These are phyloP conservation scores for Synanthedon tipuliformis DNA, from an alignment of 2,888 invertebrate species.

Conservation along the genomic window DNA sequence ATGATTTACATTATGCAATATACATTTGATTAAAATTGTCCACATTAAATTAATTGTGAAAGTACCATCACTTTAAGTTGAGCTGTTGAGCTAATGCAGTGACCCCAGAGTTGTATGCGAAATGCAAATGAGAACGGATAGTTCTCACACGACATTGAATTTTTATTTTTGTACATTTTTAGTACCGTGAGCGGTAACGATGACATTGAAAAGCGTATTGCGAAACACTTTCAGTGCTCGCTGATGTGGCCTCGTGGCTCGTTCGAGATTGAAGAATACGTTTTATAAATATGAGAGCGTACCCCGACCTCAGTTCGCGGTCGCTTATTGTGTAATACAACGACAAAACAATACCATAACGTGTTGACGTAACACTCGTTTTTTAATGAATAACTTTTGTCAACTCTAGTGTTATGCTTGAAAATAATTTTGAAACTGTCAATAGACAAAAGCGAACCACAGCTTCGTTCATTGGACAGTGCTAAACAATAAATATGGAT, in stretches of 20 bases:
- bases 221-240: conserved; percentile 63
- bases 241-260: conserved; percentile 38
- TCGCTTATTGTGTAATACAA: conserved; percentile 56
- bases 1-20: too few species aligned
- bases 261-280: conserved; percentile 64
- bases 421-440: too few species aligned
- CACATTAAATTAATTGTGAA: too few species aligned
- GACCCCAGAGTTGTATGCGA: not conserved
- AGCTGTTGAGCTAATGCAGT: too few species aligned
- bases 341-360: conserved; percentile 51
- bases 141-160: conserved; percentile 14
- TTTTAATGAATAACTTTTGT: too few species aligned
- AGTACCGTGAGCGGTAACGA: conserved; percentile 27
- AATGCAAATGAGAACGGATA: conserved; percentile 18
- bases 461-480: too few species aligned
- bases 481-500: too few species aligned
- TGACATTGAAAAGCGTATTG: conserved; percentile 64
- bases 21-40: too few species aligned
- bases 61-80: too few species aligned
- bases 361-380: conserved; percentile 28
- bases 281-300: conserved; percentile 67
- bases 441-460: too few species aligned
- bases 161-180: conserved; percentile 8
- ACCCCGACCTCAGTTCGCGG: conserved; percentile 63
- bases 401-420: too few species aligned